These are phyloP conservation scores for Plutomurus gul DNA, from an alignment of 1,140 invertebrate species.

Conservation along the genomic window DNA sequence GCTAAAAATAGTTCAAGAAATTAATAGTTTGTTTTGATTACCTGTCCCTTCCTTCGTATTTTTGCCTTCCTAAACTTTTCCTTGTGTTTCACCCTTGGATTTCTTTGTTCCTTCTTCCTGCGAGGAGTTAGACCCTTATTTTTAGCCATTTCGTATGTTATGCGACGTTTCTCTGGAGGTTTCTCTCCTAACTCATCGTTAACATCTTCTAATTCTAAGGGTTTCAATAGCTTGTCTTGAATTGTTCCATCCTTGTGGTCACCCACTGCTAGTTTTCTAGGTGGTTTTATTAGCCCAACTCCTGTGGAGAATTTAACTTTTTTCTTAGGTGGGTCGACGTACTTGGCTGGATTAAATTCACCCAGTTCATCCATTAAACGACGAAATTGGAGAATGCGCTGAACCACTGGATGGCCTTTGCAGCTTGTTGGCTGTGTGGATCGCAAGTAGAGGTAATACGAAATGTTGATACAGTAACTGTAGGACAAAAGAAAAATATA, in stretches of 20 bases:
- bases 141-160: slow-evolving; percentile 91
- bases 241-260: not conserved
- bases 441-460: slow-evolving; percentile 84
- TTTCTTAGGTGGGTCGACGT: slow-evolving; percentile 54
- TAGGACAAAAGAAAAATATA: slow-evolving; percentile 53
- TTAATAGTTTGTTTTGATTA: slow-evolving; percentile 57
- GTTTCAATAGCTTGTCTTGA: not conserved
- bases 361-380: slow-evolving; percentile 75
- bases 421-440: slow-evolving; percentile 55
- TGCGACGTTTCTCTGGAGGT: slow-evolving; percentile 71
- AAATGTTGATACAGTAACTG: slow-evolving; percentile 82
- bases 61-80: slow-evolving; percentile 88
- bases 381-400: slow-evolving; percentile 77
- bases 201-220: not conserved
- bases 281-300: slow-evolving; percentile 36
- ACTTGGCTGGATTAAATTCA: slow-evolving; percentile 63
- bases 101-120: slow-evolving; percentile 86
- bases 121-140: slow-evolving; percentile 90
- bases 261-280: not conserved
- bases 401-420: slow-evolving; percentile 83
- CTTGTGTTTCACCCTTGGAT: slow-evolving; percentile 91
- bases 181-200: slow-evolving; percentile 52
- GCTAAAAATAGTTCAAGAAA: not conserved
- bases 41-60: slow-evolving; percentile 85
- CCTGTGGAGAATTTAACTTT: slow-evolving; percentile 52